Conservation (phyloP, 2,797 vertebrate species). For the Sebastes elongatus region DNA sequence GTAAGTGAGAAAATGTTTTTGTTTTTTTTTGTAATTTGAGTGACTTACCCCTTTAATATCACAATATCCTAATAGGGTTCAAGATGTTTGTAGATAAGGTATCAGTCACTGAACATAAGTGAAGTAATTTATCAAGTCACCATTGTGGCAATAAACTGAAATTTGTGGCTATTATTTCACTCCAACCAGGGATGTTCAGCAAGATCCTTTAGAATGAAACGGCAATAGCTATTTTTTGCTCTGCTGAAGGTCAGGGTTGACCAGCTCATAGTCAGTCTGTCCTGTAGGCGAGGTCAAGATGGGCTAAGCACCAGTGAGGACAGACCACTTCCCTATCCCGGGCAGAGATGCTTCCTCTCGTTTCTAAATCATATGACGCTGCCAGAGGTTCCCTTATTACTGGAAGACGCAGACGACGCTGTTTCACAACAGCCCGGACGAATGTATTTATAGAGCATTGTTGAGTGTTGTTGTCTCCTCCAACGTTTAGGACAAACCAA, state of each 20-base stretch:
- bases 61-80: neutral
- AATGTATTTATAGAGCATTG: slow-evolving; percentile 13
- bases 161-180: neutral
- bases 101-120: neutral
- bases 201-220: neutral
- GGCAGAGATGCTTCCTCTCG: slow-evolving; percentile 44
- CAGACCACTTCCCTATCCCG: slow-evolving; percentile 17
- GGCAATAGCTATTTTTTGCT: neutral
- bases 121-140: too few species aligned
- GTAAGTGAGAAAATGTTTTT: neutral
- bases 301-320: neutral
- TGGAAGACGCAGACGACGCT: neutral
- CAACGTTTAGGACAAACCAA: neutral
- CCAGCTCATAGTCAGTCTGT: neutral
- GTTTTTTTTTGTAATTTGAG: neutral
- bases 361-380: slow-evolving; percentile 30
- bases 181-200: neutral
- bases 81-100: neutral
- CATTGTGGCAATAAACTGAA: neutral
- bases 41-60: neutral
- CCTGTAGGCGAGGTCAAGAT: neutral
- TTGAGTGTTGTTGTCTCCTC: neutral
- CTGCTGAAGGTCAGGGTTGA: neutral
- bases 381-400: slow-evolving; percentile 42
- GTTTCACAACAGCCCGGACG: slow-evolving; percentile 26